phyloP scores from a whole-genome alignment of 2,888 invertebrate genomes.

The Cephus nigrinus region DNA sequence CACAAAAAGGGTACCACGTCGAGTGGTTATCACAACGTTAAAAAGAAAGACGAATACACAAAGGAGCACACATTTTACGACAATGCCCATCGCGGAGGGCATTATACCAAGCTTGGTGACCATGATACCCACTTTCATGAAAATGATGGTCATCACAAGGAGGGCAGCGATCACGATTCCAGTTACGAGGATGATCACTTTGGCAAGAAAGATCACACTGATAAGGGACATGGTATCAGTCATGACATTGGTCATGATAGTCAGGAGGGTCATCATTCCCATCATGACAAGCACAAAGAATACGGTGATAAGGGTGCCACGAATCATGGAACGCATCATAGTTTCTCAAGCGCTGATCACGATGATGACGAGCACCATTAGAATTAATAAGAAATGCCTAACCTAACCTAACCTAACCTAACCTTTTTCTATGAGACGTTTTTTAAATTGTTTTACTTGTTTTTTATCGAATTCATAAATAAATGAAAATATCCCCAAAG shows the following conservation, averaged over 20 bases:
- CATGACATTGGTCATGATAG: constrained; percentile 55
- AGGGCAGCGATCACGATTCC: constrained; percentile 53
- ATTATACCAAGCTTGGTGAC: constrained; percentile 59
- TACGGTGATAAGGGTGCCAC: constrained; percentile 56
- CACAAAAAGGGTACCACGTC: constrained; percentile 62
- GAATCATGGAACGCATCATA: constrained; percentile 50
- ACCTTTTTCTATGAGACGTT: background rate
- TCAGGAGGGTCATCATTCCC: constrained; percentile 52
- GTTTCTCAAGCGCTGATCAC: background rate
- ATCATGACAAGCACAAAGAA: constrained; percentile 51
- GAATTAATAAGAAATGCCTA: background rate
- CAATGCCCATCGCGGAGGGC: constrained; percentile 59
- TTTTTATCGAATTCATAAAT: constrained; percentile 3
- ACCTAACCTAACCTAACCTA: background rate
- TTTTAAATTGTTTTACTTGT: background rate
- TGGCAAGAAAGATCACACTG: constrained; percentile 56
- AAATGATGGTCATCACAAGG: constrained; percentile 53
- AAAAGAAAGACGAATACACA: constrained; percentile 64
- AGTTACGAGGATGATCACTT: constrained; percentile 52
- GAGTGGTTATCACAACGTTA: constrained; percentile 62
- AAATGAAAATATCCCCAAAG: background rate
- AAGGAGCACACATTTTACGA: constrained; percentile 65
- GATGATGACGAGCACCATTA: background rate
- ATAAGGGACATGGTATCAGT: constrained; percentile 56
- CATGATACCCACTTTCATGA: constrained; percentile 54